Evolutionary conservation across 2,797 vertebrate genomes (phyloP), one percentile per base, ranked within the genome.

Genomic region (Cephalopachus bancanus): DNA sequence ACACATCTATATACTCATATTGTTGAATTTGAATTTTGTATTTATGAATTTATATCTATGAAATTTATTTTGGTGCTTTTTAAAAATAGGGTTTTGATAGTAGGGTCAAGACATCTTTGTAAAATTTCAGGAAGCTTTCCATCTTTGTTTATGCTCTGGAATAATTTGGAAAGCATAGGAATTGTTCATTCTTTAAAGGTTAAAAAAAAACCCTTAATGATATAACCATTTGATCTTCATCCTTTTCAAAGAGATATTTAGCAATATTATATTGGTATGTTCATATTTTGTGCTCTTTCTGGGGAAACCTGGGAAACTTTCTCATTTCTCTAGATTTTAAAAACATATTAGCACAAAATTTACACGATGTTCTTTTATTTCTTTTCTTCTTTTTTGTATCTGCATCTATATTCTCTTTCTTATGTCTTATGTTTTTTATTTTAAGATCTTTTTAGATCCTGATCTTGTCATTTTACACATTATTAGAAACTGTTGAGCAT

Each of bases 311-410:
- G 30, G n/a, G 44, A 53, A 94, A 81, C 49, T 74, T 76, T 83
- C 67, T 64, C 15, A 80, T 95, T 89, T 75, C n/a, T 94, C 60
- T 95, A 93, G 62, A 75, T 81, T 86, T 87, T 16, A 90, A 95
- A 93, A 78, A 74, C 88, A 72, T 94, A 62, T 81, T 94, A 49
- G 49, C 4, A 37, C 69, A 24, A 91, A 83, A n/a, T 79, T 91
- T 53, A 74, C 3, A 65, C 75, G 16, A 17, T 55, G 76, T 33
- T 83, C 74, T 91, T 83, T 93, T 33, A 89, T 51, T 85, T 80
- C 7, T 30, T 92, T 89, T 59, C 16, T 65, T 71, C 24, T 93
- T 93, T 94, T 88, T 51, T 33, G 2, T 92, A 74, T 83, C 51
- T 92, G 17, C 86, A 57, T 24, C 86, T 93, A 83, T 96, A 94